These are phyloP conservation scores for Chouioia cunea DNA, from an alignment of 2,888 invertebrate genomes.

Conservation along the genomic window DNA sequence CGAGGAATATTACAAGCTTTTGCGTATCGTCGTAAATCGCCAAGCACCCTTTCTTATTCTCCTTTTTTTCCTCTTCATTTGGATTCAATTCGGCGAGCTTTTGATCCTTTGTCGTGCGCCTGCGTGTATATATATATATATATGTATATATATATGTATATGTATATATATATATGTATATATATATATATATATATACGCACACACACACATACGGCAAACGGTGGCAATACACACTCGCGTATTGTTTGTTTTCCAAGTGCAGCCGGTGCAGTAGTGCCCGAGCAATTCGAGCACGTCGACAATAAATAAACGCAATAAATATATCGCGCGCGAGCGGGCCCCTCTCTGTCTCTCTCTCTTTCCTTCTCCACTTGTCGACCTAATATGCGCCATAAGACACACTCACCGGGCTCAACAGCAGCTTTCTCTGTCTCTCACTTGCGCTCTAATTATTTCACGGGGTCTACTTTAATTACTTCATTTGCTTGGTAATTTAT, in stretches of 20 bases:
- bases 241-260: slow-evolving; percentile 45
- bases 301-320: slow-evolving; percentile 50
- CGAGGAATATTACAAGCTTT: slow-evolving; percentile 38
- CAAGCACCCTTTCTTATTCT: slow-evolving; percentile 4
- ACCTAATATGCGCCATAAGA: slow-evolving; percentile 30
- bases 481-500: neutral
- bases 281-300: slow-evolving; percentile 43
- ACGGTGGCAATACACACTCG: neutral
- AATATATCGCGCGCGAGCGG: slow-evolving; percentile 38
- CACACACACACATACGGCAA: too few relatives aligned
- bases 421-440: slow-evolving; percentile 9
- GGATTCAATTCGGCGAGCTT: slow-evolving; percentile 52
- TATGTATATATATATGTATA: too few relatives aligned
- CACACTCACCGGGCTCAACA: slow-evolving; percentile 1
- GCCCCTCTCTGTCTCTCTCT: slow-evolving; percentile 10
- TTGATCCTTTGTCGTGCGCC: slow-evolving; percentile 49
- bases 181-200: too few relatives aligned
- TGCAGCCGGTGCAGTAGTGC: slow-evolving; percentile 6
- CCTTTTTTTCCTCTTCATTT: slow-evolving; percentile 54
- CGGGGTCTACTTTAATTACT: neutral
- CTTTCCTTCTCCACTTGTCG: slow-evolving; percentile 15
- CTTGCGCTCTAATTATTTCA: slow-evolving; percentile 23
- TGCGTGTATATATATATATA: slow-evolving; percentile 3
- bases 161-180: too few relatives aligned
- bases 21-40: slow-evolving; percentile 47